Evolutionary conservation across 1,140 invertebrate genomes (phyloP).

Genomic region (Araneus ventricosus): DNA sequence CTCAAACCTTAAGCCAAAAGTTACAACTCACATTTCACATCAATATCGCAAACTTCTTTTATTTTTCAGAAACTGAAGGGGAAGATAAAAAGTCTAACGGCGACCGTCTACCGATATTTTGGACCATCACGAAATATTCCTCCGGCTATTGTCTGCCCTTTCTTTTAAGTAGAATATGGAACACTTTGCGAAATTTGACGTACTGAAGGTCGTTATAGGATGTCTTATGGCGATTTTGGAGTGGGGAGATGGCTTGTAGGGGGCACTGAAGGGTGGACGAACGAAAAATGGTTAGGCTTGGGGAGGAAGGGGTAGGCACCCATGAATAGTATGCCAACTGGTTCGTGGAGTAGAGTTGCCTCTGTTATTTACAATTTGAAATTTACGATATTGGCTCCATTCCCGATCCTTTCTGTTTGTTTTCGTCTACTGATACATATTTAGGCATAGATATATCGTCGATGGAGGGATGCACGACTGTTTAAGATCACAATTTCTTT

Average conservation of each 20-base stretch:
- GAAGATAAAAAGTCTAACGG: not conserved
- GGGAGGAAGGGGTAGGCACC: not conserved
- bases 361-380: conserved; percentile 22
- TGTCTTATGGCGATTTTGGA: conserved; percentile 21
- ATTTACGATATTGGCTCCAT: conserved; percentile 50
- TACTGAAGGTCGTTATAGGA: conserved; percentile 20
- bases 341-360: not conserved
- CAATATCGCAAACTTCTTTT: not conserved
- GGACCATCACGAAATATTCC: not conserved
- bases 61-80: not conserved
- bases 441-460: conserved; percentile 23
- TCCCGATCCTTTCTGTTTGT: conserved; percentile 9
- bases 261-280: not conserved
- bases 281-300: not conserved
- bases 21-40: not conserved
- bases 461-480: not conserved
- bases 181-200: conserved; percentile 6
- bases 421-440: conserved; percentile 46
- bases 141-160: not conserved
- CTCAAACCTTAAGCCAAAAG: conserved; percentile 2
- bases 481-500: conserved; percentile 26
- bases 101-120: conserved; percentile 18
- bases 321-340: conserved; percentile 2
- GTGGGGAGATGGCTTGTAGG: not conserved
- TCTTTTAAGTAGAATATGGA: conserved; percentile 18